Evolutionary conservation across 2,113 vertebrate genomes (phyloP).

Genomic region (Cebus imitator): DNA sequence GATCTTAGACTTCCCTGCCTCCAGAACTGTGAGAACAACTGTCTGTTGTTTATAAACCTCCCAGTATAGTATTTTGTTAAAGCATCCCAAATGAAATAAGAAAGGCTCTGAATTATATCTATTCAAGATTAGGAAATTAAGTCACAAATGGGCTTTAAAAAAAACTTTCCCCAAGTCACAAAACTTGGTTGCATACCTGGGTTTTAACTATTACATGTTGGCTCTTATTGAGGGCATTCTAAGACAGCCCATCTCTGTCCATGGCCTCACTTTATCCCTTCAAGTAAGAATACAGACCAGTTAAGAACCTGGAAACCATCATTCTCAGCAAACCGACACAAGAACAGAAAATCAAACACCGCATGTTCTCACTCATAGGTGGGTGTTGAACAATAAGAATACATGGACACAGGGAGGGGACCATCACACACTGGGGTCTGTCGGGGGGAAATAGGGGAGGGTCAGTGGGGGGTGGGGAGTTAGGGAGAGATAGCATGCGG

Average conservation of each 20-base stretch:
- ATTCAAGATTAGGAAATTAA: background rate
- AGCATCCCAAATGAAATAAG: background rate
- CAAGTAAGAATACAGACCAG: background rate
- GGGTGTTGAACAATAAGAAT: no score
- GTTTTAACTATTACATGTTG: background rate
- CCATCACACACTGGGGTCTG: no score
- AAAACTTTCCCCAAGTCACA: background rate
- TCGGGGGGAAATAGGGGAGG: no score
- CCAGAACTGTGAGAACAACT: background rate
- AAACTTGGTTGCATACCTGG: background rate
- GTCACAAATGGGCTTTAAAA: background rate
- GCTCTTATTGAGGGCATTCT: background rate
- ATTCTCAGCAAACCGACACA: no score
- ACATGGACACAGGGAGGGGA: no score
- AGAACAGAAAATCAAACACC: no score
- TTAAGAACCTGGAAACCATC: background rate
- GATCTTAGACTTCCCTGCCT: background rate
- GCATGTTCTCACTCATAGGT: no score
- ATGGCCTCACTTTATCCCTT: fast-evolving
- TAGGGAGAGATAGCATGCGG: no score
- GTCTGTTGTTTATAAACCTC: background rate
- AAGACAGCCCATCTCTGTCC: background rate
- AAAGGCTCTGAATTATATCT: background rate
- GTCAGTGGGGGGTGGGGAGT: no score
- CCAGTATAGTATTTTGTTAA: background rate